Conservation (phyloP, 2,113 vertebrate genomes). For the Passer montanus region DNA sequence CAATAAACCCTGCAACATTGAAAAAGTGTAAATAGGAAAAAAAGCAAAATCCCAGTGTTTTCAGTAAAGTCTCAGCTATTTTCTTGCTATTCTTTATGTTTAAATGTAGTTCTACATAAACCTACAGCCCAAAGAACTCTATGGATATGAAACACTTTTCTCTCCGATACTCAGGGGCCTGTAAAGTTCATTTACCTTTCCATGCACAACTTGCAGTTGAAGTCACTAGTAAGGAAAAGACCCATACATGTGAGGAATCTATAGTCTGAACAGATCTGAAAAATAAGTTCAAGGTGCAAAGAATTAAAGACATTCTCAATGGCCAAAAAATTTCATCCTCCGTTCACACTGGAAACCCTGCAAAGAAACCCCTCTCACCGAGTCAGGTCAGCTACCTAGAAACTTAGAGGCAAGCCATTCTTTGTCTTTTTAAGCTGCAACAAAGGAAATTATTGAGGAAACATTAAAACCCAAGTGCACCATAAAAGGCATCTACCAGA, state of each 20-base stretch:
- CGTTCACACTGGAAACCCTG: not conserved
- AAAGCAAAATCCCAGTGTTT: not conserved
- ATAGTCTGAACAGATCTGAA: not conserved
- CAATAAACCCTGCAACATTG: not conserved
- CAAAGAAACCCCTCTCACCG: not conserved
- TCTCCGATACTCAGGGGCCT: not conserved
- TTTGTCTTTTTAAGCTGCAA: not conserved
- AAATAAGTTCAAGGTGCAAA: not conserved
- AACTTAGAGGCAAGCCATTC: not conserved
- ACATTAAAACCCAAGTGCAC: constrained; percentile 24
- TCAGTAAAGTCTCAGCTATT: not conserved
- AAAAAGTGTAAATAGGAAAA: not conserved
- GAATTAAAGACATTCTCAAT: not conserved
- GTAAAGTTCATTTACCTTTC: not conserved
- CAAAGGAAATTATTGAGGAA: constrained; percentile 40
- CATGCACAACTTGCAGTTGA: not conserved
- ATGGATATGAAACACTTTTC: not conserved
- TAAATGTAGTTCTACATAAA: not conserved
- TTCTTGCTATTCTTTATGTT: not conserved
- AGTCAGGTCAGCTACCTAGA: not conserved
- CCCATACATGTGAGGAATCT: not conserved
- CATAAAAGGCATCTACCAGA: constrained; percentile 44
- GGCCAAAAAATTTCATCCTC: not conserved
- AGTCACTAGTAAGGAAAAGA: not conserved
- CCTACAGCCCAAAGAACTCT: not conserved